Evolutionary conservation across 2,888 invertebrate species (phyloP).

Genomic region (Acleris cristana): DNA sequence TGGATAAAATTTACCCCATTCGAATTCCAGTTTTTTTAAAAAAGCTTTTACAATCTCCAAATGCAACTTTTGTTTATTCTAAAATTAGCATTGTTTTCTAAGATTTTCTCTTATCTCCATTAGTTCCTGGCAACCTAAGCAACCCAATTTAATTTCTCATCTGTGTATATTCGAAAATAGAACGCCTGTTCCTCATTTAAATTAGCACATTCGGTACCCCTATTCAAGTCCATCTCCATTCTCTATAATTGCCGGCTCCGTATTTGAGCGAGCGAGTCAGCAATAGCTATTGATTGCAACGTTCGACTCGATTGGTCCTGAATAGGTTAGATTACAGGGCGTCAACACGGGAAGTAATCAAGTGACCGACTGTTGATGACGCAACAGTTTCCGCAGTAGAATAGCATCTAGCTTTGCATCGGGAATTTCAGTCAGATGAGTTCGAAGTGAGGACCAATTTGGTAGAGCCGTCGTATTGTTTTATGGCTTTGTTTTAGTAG

Average conservation of each 20-base stretch:
- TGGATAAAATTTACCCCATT: too few species aligned
- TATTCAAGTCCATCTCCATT: conserved; percentile 23
- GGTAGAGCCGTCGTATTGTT: too few species aligned
- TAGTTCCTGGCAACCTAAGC: too few species aligned
- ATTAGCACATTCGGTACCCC: conserved; percentile 27
- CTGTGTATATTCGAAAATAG: conserved; percentile 23
- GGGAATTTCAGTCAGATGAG: conserved; percentile 16
- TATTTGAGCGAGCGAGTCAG: conserved; percentile 34
- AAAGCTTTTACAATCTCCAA: too few species aligned
- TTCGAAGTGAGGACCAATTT: neutral
- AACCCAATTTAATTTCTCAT: too few species aligned
- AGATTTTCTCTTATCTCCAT: too few species aligned
- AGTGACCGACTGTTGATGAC: conserved; percentile 45
- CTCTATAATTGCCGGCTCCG: conserved; percentile 30
- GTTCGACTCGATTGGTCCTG: conserved; percentile 36
- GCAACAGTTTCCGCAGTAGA: conserved; percentile 42
- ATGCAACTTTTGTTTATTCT: too few species aligned
- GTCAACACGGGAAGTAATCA: conserved; percentile 60
- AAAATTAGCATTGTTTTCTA: too few species aligned
- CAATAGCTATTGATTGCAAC: conserved; percentile 33
- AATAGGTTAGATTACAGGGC: conserved; percentile 44
- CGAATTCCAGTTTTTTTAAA: too few species aligned
- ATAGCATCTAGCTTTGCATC: neutral
- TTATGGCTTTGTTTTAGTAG: too few species aligned
- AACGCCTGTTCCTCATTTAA: conserved; percentile 22